These are phyloP conservation scores for Peromyscus polionotus DNA, from an alignment of 2,113 vertebrate genomes.

Conservation along the genomic window DNA sequence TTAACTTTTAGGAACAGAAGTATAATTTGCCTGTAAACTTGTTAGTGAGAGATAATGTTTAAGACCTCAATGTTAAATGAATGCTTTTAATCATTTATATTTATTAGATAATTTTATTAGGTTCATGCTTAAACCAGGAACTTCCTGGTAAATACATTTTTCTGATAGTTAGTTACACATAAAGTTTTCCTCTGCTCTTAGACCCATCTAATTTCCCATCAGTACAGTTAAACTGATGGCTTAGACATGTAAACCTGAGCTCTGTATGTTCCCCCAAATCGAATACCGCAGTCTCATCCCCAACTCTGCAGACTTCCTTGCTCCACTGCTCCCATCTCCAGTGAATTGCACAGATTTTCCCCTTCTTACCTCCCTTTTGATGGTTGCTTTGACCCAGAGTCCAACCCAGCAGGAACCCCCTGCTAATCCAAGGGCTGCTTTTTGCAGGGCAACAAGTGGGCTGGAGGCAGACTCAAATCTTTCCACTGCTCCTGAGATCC, in stretches of 20 bases:
- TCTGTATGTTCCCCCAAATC: neutral
- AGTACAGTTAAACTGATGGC: neutral
- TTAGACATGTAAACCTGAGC: neutral
- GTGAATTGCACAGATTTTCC: neutral
- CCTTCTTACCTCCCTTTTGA: too few species aligned
- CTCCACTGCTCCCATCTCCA: neutral
- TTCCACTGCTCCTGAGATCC: neutral
- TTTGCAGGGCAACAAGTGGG: neutral
- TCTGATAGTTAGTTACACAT: neutral
- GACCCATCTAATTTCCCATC: neutral
- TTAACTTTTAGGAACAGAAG: neutral
- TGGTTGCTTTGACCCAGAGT: neutral
- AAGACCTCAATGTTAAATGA: neutral
- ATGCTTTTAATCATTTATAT: neutral
- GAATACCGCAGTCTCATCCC: neutral
- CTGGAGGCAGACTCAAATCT: neutral
- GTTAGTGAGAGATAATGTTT: neutral
- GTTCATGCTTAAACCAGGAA: neutral
- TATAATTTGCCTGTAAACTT: neutral
- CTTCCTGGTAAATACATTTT: neutral
- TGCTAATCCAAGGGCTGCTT: neutral
- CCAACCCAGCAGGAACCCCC: neutral
- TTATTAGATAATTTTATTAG: slow-evolving; percentile 19
- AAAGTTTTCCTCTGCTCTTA: neutral
- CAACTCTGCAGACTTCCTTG: neutral